phyloP scores from a whole-genome alignment of 2,888 invertebrate species.

The Drosophila meridionalis region DNA sequence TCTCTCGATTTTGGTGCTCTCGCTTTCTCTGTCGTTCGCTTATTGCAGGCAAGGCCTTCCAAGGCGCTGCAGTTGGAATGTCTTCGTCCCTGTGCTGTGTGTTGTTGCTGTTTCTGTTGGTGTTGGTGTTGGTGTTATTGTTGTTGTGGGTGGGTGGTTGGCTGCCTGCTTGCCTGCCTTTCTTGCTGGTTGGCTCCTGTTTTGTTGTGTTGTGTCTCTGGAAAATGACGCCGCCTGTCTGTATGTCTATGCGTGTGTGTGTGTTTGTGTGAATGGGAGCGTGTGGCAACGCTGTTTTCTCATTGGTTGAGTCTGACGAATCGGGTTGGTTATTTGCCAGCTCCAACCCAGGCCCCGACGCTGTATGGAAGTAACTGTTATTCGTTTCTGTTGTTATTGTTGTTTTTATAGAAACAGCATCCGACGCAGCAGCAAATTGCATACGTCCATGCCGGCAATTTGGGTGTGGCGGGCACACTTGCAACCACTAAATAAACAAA shows the following conservation, averaged over 20 bases:
- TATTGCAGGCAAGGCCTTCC: conserved; percentile 60
- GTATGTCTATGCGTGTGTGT: conserved; percentile 60
- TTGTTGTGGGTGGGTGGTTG: conserved; percentile 62
- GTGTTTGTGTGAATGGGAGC: conserved; percentile 26
- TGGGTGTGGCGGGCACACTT: conserved; percentile 68
- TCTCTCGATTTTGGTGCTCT: conserved; percentile 19
- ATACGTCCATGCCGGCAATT: conserved; percentile 31
- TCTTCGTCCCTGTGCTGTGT: conserved; percentile 61
- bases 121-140: conserved; percentile 38
- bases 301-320: conserved; percentile 78
- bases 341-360: conserved; percentile 27
- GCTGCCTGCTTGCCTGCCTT: conserved; percentile 34
- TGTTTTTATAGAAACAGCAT: conserved; percentile 54
- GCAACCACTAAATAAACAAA: conserved; percentile 79
- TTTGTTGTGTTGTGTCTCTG: conserved; percentile 79
- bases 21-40: conserved; percentile 34
- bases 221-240: conserved; percentile 76
- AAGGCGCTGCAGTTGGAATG: conserved; percentile 78
- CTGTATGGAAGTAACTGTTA: conserved; percentile 43
- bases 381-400: conserved; percentile 45
- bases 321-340: conserved; percentile 75
- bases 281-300: conserved; percentile 58
- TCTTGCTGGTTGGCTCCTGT: conserved; percentile 78
- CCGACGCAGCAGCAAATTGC: conserved; percentile 59
- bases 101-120: conserved; percentile 34